Evolutionary conservation across 2,797 vertebrate genomes (phyloP), one percentile per base, ranked within the genome.

Genomic region (Carcharodon carcharias): DNA sequence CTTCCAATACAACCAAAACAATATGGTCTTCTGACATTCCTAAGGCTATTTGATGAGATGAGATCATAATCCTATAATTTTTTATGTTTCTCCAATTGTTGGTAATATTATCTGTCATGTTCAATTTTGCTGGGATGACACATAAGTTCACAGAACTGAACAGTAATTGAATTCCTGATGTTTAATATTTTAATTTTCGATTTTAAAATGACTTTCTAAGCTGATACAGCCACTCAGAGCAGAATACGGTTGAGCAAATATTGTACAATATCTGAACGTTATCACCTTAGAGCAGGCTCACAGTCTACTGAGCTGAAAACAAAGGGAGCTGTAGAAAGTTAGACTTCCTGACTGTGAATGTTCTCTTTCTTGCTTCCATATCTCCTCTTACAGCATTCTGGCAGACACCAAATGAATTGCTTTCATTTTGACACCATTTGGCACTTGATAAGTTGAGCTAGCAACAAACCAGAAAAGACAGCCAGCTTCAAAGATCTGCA

Each of bases 61-160:
- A 35, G 26, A 5, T 91, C 28, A 16, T 61, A 91, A 61, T n/a
- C 40, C 54, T n/a, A 3, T 31, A 91, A 61, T 91, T 58, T 61
- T 91, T 35, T 23, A 61, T n/a, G 4, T 8, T 61, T 89, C 63
- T 91, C 88, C 31, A 91, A n/a, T 91, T n/a, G 14, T 63, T 61
- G 6, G 56, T n/a, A n/a, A 35, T 91, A 63, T 63, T 61, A 63
- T 16, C 88, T 63, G 58, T n/a, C 58, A 63, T n/a, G 88, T 63
- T 35, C 14, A 35, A 63, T 91, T 91, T 91, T 91, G 31, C 88
- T n/a, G 56, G 31, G 56, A 91, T 91, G 88, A 61, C 58, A 21
- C 14, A 91, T 35, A 91, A 91, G 91, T 91, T 91, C 12, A 91
- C 87, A 58, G 88, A 89, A 91, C 88, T 91, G 12, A 91, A 91